phyloP scores from a whole-genome alignment of 2,888 invertebrate genomes.

The Drosophila anceps region DNA sequence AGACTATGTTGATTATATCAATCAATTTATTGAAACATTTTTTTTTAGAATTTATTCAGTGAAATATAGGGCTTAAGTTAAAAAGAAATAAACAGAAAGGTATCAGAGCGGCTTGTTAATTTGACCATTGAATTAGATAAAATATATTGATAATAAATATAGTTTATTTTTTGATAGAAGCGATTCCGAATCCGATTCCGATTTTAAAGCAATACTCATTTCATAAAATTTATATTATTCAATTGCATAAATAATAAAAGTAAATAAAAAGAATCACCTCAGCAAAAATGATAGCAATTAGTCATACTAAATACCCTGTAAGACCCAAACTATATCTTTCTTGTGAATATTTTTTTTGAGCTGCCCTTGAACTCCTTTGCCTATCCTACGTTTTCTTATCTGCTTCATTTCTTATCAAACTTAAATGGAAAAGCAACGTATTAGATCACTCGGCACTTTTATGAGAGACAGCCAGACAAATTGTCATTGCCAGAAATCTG shows the following conservation, averaged over 20 bases:
- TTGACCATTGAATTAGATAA: no score
- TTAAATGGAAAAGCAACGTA: conserved; percentile 20
- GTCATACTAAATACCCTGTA: not conserved
- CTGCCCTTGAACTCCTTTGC: not conserved
- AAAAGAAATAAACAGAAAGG: no score
- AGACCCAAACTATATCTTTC: not conserved
- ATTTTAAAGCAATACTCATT: no score
- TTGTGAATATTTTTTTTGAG: not conserved
- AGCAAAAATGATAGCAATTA: not conserved
- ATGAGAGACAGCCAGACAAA: conserved; percentile 43
- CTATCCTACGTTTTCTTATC: conserved; percentile 18
- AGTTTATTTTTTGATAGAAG: no score
- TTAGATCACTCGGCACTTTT: conserved; percentile 39
- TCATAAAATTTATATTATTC: not conserved
- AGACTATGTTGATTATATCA: no score
- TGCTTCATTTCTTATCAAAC: conserved; percentile 38
- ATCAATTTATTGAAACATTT: not conserved
- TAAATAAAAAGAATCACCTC: not conserved
- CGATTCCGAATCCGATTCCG: no score
- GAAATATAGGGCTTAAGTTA: no score
- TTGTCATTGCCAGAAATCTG: conserved; percentile 50
- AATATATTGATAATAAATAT: no score
- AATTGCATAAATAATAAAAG: not conserved
- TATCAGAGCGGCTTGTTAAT: no score
- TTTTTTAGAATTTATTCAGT: no score